These are phyloP conservation scores for Rapana venosa DNA, from an alignment of 2,888 invertebrate genomes.

Conservation along the genomic window DNA sequence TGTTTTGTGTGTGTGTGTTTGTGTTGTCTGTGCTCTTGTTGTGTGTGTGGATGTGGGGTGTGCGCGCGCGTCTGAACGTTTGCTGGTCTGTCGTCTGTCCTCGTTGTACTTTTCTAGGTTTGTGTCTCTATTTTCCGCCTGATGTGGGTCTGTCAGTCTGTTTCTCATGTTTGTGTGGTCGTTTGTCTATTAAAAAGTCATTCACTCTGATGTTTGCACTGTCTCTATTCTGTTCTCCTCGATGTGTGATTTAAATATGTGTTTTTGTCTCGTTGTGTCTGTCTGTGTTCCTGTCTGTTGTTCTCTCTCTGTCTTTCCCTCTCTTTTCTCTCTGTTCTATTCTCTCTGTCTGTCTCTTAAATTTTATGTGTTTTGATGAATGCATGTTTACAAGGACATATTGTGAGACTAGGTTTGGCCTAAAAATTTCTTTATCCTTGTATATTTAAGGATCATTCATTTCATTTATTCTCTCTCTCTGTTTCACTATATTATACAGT, in stretches of 20 bases:
- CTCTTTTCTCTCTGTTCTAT: neutral
- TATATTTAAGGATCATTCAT: no score
- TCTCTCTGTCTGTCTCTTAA: conserved; percentile 11
- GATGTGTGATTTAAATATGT: neutral
- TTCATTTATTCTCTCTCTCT: no score
- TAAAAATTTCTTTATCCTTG: no score
- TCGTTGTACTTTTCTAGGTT: no score
- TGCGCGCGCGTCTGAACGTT: no score
- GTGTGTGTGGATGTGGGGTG: no score
- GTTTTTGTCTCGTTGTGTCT: neutral
- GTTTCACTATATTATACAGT: no score
- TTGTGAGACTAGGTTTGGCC: no score
- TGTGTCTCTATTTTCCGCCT: neutral
- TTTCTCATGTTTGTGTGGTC: neutral
- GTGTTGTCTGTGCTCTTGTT: neutral
- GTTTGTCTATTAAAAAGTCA: neutral
- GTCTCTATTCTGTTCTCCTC: neutral
- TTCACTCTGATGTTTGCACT: neutral
- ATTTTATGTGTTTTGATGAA: neutral
- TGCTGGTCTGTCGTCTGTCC: no score
- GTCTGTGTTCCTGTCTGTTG: no score
- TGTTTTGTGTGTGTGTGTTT: neutral
- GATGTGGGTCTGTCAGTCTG: neutral
- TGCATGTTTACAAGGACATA: no score
- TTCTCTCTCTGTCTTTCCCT: neutral